A percentile compares a stretch with the other conserved stretches of the same genome.
Evolutionary conservation across 2,888 invertebrate genomes (phyloP).

Genomic region (Hydrotaea diabolus): DNA sequence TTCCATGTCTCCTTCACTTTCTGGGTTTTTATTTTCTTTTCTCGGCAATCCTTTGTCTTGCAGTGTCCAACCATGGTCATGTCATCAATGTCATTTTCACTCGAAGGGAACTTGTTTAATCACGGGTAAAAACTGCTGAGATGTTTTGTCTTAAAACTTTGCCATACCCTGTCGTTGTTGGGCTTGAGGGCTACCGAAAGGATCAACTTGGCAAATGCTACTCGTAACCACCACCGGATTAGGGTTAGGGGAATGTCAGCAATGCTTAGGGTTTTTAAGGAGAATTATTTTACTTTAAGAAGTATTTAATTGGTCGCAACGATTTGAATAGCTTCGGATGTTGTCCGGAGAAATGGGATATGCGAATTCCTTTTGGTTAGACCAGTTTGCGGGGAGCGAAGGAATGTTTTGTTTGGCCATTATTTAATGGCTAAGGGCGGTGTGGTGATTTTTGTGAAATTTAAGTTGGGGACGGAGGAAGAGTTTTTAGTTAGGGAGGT

Average conservation of each 20-base stretch:
- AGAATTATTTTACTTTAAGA: conserved; percentile 37
- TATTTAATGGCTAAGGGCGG: neutral
- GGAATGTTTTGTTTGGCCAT: neutral
- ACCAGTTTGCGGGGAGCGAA: neutral
- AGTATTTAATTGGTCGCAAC: conserved; percentile 54
- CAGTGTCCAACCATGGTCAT: conserved; percentile 64
- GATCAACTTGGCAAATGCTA: conserved; percentile 41
- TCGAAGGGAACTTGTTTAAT: conserved; percentile 65
- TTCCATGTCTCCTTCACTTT: conserved; percentile 3
- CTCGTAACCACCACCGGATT: conserved; percentile 47
- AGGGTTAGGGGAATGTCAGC: conserved; percentile 39
- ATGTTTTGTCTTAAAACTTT: neutral
- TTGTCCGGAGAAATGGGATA: neutral
- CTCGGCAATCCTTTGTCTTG: conserved; percentile 33
- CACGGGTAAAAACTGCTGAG: conserved; percentile 33
- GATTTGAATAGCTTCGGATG: conserved; percentile 1
- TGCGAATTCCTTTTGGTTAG: neutral
- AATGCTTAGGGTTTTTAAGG: neutral
- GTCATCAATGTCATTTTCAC: conserved; percentile 70
- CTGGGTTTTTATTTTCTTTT: conserved; percentile 30
- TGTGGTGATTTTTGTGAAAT: neutral
- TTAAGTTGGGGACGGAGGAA: too few species aligned
- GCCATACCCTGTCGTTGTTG: neutral
- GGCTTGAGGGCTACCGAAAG: conserved; percentile 1
- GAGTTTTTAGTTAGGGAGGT: too few species aligned